Evolutionary conservation across 2,797 vertebrate genomes (phyloP).

Genomic region (Ambastaia sidthimunki): DNA sequence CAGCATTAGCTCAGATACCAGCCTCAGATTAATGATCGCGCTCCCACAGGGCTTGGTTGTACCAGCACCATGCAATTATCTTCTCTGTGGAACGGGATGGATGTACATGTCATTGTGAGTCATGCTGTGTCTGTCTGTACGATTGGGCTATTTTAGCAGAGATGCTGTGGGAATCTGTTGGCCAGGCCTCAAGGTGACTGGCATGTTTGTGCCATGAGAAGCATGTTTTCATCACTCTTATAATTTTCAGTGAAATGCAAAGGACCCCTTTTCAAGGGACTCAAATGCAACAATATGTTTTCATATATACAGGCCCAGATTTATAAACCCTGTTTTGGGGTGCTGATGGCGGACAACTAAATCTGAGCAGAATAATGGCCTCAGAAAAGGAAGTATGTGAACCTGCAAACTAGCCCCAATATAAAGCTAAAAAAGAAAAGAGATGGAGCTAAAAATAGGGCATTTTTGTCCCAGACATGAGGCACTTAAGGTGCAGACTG

Average conservation of each 20-base stretch:
- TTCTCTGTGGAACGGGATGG: slow-evolving; percentile 23
- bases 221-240: background rate
- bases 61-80: slow-evolving; percentile 24
- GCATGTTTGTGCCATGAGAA: slow-evolving; percentile 8
- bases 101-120: slow-evolving; percentile 30
- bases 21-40: slow-evolving; percentile 16
- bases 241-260: background rate
- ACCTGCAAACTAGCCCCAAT: background rate
- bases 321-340: background rate
- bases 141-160: background rate
- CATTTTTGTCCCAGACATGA: slow-evolving; percentile 33
- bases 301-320: background rate
- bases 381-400: slow-evolving; percentile 9
- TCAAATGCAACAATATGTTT: background rate
- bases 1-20: slow-evolving; percentile 33
- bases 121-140: slow-evolving; percentile 8
- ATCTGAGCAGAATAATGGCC: background rate
- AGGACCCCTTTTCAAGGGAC: background rate
- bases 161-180: slow-evolving; percentile 8
- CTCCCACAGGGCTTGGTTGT: slow-evolving; percentile 15
- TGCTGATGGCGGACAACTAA: background rate
- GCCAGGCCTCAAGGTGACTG: slow-evolving; percentile 8
- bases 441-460: slow-evolving; percentile 34
- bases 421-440: background rate
- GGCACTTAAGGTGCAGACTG: slow-evolving; percentile 42